Evolutionary conservation across 2,888 invertebrate species (phyloP).

Genomic region (Trissoscelio sp.): DNA sequence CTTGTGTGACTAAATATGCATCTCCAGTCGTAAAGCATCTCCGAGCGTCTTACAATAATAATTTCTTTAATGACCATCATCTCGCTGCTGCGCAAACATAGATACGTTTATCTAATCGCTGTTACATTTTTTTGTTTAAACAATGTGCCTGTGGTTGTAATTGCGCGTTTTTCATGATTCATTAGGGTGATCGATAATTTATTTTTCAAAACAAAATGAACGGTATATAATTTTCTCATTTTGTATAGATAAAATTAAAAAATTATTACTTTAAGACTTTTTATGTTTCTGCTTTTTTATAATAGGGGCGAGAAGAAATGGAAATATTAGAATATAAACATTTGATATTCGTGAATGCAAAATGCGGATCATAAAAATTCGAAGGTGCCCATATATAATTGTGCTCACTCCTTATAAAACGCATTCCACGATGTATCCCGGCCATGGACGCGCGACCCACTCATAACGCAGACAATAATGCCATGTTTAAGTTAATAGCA

Average conservation of each 20-base stretch:
- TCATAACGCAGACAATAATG: slow-evolving; percentile 62
- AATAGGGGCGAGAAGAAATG: neutral
- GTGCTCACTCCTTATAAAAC: slow-evolving; percentile 63
- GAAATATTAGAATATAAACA: neutral
- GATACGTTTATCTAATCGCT: slow-evolving; percentile 37
- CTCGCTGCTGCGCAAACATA: slow-evolving; percentile 26
- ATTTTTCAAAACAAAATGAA: too few relatives aligned
- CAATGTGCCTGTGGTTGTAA: neutral
- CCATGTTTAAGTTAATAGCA: slow-evolving; percentile 61
- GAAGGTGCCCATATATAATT: slow-evolving; percentile 67
- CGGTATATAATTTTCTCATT: too few relatives aligned
- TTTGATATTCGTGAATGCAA: slow-evolving; percentile 15
- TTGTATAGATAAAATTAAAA: too few relatives aligned
- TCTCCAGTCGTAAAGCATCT: slow-evolving; percentile 39
- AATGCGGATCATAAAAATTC: slow-evolving; percentile 43
- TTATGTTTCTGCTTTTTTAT: too few relatives aligned
- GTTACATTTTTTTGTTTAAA: slow-evolving; percentile 24
- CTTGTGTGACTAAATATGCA: slow-evolving; percentile 52
- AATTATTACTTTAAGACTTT: too few relatives aligned
- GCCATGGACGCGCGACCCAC: slow-evolving; percentile 78
- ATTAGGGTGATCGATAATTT: neutral
- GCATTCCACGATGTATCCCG: slow-evolving; percentile 76
- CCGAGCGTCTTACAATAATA: slow-evolving; percentile 39
- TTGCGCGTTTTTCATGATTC: slow-evolving; percentile 11
- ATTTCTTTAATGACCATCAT: slow-evolving; percentile 55